Percentiles rank a stretch among this genome's conserved stretches.
Conservation (phyloP, 2,888 invertebrate species). For the Drosophila percnosoma region DNA sequence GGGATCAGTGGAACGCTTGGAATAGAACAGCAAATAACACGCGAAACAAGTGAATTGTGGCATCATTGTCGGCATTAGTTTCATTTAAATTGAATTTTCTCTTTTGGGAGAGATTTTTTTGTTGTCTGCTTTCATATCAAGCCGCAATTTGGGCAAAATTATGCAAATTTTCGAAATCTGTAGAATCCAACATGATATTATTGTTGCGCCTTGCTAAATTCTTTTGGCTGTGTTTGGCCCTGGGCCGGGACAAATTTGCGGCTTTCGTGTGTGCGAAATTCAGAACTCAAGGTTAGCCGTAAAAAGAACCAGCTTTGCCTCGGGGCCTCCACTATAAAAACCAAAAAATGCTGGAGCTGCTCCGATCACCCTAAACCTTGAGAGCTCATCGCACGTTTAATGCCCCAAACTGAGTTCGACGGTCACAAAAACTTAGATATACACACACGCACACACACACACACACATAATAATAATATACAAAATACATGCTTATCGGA, state of each 20-base stretch:
- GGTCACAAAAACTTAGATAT: slow-evolving; percentile 24
- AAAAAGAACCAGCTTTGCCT: slow-evolving; percentile 52
- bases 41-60: neutral
- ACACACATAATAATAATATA: slow-evolving; percentile 18
- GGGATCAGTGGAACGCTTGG: neutral
- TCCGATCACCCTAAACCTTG: slow-evolving; percentile 67
- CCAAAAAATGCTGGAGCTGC: slow-evolving; percentile 16
- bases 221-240: neutral
- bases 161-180: slow-evolving; percentile 49
- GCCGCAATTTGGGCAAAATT: slow-evolving; percentile 36
- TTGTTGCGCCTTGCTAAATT: slow-evolving; percentile 25
- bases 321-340: slow-evolving; percentile 21
- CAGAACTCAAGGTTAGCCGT: slow-evolving; percentile 43
- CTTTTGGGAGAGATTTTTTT: neutral
- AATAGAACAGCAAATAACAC: neutral
- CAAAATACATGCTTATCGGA: slow-evolving; percentile 14
- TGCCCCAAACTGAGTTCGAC: slow-evolving; percentile 39
- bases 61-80: neutral
- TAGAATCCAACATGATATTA: slow-evolving; percentile 33
- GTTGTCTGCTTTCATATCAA: neutral
- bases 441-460: slow-evolving; percentile 24
- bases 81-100: neutral
- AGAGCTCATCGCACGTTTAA: slow-evolving; percentile 70
- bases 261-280: slow-evolving; percentile 24
- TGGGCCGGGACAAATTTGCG: slow-evolving; percentile 27